phyloP scores from a whole-genome alignment of 2,797 vertebrate genomes.

The Myotis planiceps region DNA sequence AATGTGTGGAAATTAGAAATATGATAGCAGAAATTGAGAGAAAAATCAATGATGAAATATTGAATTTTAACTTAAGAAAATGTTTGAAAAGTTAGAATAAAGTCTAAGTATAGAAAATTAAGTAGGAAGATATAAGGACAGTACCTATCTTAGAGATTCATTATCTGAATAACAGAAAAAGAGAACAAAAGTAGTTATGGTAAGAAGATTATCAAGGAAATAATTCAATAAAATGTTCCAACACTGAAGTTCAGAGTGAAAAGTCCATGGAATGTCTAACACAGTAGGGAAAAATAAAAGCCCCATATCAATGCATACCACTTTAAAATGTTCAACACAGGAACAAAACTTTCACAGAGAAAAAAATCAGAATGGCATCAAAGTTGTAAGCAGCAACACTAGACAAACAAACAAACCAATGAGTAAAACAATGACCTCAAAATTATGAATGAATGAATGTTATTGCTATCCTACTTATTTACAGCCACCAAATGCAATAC shows the following conservation, averaged over 20 bases:
- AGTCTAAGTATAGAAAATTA: not conserved
- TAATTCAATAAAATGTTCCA: constrained; percentile 19
- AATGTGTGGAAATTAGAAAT: not conserved
- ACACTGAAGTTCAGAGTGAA: constrained; percentile 18
- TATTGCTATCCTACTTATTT: not conserved
- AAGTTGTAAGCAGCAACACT: not conserved
- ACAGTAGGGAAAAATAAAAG: fast-evolving
- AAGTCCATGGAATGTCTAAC: not conserved
- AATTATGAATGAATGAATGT: not conserved
- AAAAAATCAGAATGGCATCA: not conserved
- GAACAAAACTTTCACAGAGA: not conserved
- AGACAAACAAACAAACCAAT: not conserved
- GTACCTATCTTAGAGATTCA: not conserved
- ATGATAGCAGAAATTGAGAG: not conserved
- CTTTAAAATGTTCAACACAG: not conserved
- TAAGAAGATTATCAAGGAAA: not conserved
- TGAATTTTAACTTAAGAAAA: not conserved
- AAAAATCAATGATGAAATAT: not conserved
- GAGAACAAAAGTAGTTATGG: not conserved
- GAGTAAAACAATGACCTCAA: not conserved
- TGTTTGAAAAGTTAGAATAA: not conserved
- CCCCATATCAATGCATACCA: not conserved
- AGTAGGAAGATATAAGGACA: not conserved
- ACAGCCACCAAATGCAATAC: not conserved
- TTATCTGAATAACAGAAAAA: not conserved